These are phyloP conservation scores for Melanaphis sacchari DNA, from an alignment of 1,140 invertebrate genomes.

Conservation along the genomic window DNA sequence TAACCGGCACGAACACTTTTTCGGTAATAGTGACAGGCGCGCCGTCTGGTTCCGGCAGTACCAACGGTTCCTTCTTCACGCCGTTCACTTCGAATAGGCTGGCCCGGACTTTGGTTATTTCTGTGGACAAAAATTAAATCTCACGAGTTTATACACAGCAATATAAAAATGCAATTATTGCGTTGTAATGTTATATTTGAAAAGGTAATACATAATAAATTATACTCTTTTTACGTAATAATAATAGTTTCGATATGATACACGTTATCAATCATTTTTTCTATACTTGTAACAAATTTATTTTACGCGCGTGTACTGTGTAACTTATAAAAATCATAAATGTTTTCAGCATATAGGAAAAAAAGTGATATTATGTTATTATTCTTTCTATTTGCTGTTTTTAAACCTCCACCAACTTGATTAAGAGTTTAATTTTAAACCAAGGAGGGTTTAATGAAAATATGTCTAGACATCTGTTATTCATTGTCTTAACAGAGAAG, in stretches of 20 bases:
- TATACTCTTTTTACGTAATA: not conserved
- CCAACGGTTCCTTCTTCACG: conserved; percentile 89
- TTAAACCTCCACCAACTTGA: too few species aligned
- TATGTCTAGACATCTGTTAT: not conserved
- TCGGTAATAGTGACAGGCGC: conserved; percentile 91
- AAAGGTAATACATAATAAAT: not conserved
- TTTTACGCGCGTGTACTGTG: not conserved
- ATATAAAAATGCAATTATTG: not conserved
- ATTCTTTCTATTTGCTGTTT: not conserved
- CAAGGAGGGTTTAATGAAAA: not conserved
- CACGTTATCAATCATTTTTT: not conserved
- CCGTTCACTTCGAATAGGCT: conserved; percentile 98
- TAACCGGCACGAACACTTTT: conserved; percentile 99
- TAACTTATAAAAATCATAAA: not conserved
- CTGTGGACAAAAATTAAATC: conserved; percentile 73
- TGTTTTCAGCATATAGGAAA: not conserved
- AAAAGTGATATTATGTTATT: not conserved
- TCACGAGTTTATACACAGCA: not conserved
- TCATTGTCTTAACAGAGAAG: not conserved
- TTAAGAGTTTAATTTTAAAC: not conserved
- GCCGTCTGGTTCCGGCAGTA: conserved; percentile 92
- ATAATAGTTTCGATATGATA: not conserved
- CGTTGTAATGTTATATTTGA: not conserved
- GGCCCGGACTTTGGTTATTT: conserved; percentile 97
- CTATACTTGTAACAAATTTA: not conserved